phyloP scores from a whole-genome alignment of 2,888 invertebrate species.

The Caenorhabditis plicata region DNA sequence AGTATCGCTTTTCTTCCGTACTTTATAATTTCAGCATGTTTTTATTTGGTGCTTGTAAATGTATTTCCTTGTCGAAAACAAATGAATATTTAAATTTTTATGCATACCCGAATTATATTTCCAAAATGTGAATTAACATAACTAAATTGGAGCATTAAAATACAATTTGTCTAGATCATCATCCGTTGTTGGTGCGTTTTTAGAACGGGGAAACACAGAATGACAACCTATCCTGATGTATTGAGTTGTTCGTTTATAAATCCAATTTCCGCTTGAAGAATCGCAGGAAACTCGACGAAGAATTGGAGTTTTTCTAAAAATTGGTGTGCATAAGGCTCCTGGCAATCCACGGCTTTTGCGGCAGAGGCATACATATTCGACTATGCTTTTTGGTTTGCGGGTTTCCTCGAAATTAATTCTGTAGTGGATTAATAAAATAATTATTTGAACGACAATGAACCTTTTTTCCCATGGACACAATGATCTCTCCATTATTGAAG shows the following conservation, averaged over 20 bases:
- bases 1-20: conserved; percentile 44
- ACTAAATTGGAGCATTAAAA: conserved; percentile 1
- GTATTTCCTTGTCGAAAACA: conserved; percentile 13
- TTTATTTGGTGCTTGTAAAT: conserved; percentile 10
- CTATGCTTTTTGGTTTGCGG: conserved; percentile 59
- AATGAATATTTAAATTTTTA: not conserved
- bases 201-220: conserved; percentile 54
- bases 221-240: conserved; percentile 60
- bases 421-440: conserved; percentile 69
- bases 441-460: conserved; percentile 8
- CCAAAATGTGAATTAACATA: too few species aligned
- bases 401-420: conserved; percentile 57
- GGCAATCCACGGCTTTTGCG: conserved; percentile 53
- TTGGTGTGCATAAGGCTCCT: conserved; percentile 52
- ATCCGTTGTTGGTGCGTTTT: conserved; percentile 33
- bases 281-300: conserved; percentile 51
- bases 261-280: conserved; percentile 38
- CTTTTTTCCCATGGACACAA: conserved; percentile 57
- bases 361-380: conserved; percentile 59
- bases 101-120: conserved; percentile 4
- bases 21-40: conserved; percentile 28
- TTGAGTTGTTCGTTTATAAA: conserved; percentile 25
- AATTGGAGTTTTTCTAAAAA: conserved; percentile 56
- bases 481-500: conserved; percentile 54
- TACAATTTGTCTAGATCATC: not conserved